phyloP scores from a whole-genome alignment of 2,888 invertebrate species.

The Oxytorus armatus region DNA sequence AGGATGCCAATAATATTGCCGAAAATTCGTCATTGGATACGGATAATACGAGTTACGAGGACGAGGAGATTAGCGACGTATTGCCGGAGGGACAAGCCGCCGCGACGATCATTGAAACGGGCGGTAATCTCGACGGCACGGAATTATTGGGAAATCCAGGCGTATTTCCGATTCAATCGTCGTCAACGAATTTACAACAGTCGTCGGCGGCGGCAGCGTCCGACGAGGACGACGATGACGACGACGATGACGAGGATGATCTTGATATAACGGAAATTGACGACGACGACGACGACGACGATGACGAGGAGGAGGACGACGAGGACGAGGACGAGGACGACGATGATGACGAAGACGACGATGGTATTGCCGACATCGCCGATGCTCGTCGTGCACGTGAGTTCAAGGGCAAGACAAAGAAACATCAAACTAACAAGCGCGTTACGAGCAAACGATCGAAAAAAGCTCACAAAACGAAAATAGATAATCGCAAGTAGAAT shows the following conservation, averaged over 20 bases:
- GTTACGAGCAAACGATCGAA: conserved; percentile 72
- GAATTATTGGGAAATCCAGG: conserved; percentile 76
- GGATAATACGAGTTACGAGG: conserved; percentile 79
- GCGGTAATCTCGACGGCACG: conserved; percentile 79
- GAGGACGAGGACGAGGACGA: conserved; percentile 89
- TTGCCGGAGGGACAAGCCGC: conserved; percentile 83
- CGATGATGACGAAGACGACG: conserved; percentile 88
- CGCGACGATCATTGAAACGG: conserved; percentile 81
- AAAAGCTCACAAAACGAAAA: conserved; percentile 75
- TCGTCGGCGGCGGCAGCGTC: conserved; percentile 78
- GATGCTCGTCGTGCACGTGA: conserved; percentile 93
- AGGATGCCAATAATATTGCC: conserved; percentile 66
- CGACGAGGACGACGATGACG: conserved; percentile 84
- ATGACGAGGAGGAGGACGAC: conserved; percentile 89
- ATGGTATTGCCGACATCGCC: conserved; percentile 89
- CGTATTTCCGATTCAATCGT: conserved; percentile 68
- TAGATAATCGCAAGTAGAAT: conserved; percentile 55
- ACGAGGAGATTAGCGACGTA: conserved; percentile 82
- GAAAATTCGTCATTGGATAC: conserved; percentile 69
- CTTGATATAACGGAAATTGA: conserved; percentile 83
- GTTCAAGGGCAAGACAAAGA: conserved; percentile 89
- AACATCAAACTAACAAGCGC: conserved; percentile 77
- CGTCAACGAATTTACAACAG: conserved; percentile 74
- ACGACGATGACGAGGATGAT: conserved; percentile 86
- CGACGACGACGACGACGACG: conserved; percentile 86